Evolutionary conservation across 2,888 invertebrate genomes (phyloP).

Genomic region (Plusia festucae): DNA sequence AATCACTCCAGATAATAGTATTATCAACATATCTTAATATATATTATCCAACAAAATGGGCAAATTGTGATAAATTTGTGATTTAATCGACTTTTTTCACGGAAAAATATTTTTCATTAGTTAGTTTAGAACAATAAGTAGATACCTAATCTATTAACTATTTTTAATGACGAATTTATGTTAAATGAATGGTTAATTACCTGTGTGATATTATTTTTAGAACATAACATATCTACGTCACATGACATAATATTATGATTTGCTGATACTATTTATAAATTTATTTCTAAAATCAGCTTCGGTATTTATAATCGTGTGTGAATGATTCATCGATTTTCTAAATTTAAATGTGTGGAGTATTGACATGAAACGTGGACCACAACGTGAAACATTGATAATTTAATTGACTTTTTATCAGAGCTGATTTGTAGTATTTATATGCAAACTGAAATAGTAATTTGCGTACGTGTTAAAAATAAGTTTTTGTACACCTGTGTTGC

Average conservation of each 20-base stretch:
- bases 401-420: not conserved
- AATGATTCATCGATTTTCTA: conserved; percentile 47
- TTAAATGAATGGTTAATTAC: too few species aligned
- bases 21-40: conserved; percentile 49
- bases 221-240: too few species aligned
- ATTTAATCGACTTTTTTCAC: conserved; percentile 16
- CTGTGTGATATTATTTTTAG: too few species aligned
- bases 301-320: conserved; percentile 34
- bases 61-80: conserved; percentile 23
- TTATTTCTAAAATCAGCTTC: conserved; percentile 33
- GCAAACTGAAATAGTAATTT: not conserved
- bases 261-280: conserved; percentile 32
- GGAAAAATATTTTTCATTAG: not conserved
- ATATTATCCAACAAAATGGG: conserved; percentile 36
- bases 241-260: too few species aligned
- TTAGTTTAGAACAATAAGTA: not conserved
- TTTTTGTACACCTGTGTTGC: conserved; percentile 24
- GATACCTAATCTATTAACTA: not conserved
- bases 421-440: not conserved
- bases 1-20: conserved; percentile 52
- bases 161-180: not conserved
- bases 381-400: conserved; percentile 2
- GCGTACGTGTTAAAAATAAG: conserved; percentile 2
- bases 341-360: conserved; percentile 22
- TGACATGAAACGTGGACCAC: conserved; percentile 7